Conservation (phyloP, 2,797 vertebrate species). For the Hephaestus fuliginosus region DNA sequence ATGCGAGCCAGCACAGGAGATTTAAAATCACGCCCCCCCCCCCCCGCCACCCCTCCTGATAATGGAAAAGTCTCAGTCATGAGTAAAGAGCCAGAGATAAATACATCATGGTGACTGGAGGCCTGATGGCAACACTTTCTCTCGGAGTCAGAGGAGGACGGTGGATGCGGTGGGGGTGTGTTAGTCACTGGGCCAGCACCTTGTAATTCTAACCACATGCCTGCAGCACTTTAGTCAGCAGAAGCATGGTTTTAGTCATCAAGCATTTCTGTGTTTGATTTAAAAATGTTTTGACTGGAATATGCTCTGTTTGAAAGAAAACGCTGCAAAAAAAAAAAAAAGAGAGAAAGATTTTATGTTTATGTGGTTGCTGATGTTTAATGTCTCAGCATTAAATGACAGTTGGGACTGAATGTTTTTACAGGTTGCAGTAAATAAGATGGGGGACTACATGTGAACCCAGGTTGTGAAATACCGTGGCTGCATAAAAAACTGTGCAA, state of each 20-base stretch:
- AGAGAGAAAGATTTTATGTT: not conserved
- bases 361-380: not conserved
- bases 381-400: slow-evolving; percentile 3
- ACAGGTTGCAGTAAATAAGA: not conserved
- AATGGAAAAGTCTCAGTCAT: slow-evolving; percentile 80
- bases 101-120: slow-evolving; percentile 69
- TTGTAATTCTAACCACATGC: slow-evolving; percentile 38
- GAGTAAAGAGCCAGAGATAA: slow-evolving; percentile 71
- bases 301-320: not conserved
- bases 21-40: slow-evolving; percentile 60
- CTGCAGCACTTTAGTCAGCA: slow-evolving; percentile 29
- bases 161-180: not conserved
- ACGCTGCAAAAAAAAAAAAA: not conserved
- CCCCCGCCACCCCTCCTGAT: slow-evolving; percentile 58
- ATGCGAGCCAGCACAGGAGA: slow-evolving; percentile 57
- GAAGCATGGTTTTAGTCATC: slow-evolving; percentile 36
- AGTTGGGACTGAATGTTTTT: slow-evolving; percentile 2
- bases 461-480: not conserved
- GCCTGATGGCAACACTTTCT: slow-evolving; percentile 57
- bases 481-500: not conserved
- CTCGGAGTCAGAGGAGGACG: slow-evolving; percentile 39
- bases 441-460: not conserved
- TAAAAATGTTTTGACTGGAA: slow-evolving; percentile 21
- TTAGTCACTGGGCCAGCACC: slow-evolving; percentile 27
- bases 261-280: not conserved